Conservation (phyloP, 1,140 invertebrate species). For the Zelostemma sp. region DNA sequence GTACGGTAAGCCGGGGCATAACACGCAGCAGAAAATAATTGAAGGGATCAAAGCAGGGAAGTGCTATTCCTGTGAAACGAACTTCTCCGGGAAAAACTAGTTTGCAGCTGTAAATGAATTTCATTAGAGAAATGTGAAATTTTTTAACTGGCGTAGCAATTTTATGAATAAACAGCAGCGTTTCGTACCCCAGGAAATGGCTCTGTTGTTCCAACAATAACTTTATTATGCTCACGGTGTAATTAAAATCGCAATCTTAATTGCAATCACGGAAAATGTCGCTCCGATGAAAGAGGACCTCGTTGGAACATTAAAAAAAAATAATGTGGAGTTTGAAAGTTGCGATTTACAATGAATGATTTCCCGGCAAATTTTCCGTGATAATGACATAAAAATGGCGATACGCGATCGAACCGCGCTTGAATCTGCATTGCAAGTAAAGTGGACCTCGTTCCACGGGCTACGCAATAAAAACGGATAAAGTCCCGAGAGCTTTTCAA, state of each 20-base stretch:
- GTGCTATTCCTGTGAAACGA: constrained; percentile 17
- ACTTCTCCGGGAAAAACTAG: constrained; percentile 27
- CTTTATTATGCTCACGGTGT: neutral
- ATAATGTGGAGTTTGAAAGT: neutral
- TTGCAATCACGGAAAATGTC: too few relatives aligned
- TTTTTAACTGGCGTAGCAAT: neutral
- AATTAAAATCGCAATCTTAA: neutral
- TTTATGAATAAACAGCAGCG: neutral
- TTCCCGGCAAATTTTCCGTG: neutral
- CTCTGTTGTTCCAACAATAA: neutral
- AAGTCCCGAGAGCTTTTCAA: neutral
- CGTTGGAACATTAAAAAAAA: too few relatives aligned
- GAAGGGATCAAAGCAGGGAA: constrained; percentile 37
- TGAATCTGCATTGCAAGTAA: neutral
- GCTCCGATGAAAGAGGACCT: neutral
- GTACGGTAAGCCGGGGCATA: constrained; percentile 26
- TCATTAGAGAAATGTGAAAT: constrained; percentile 22
- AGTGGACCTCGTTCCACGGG: too few relatives aligned
- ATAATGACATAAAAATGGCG: neutral
- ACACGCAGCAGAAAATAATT: constrained; percentile 35
- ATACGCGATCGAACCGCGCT: neutral
- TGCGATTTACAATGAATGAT: too few relatives aligned
- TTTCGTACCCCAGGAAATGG: too few relatives aligned
- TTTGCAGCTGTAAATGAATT: constrained; percentile 16
- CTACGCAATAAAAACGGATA: neutral